Base-by-base conservation (phyloP, 1,140 invertebrate genomes). In the Euwallacea fornicatus region DNA sequence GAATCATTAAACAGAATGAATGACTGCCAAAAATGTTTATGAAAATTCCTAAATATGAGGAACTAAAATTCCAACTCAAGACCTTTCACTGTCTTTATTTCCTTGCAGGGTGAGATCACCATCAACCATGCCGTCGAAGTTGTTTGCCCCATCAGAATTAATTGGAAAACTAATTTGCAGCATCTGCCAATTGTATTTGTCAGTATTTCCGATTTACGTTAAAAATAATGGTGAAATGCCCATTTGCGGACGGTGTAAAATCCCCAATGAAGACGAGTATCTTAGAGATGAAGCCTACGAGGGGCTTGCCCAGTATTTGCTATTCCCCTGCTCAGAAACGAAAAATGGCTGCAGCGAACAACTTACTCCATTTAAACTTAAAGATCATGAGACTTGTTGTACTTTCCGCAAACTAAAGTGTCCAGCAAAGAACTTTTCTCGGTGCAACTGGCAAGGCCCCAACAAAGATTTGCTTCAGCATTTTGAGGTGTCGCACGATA, bases 401-500 rank as follows among this genome's bases (percentile, higher is more conserved):
- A 21, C 50, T 13, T 67, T 50, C 33, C 59, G 67, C 41, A 73
- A 69, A 33, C 68, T 69, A 9, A 59, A 64, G 0, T 77, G 76
- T 67, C 75, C 74, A 9, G 63, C 53, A 11, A 69, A 66, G 46
- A 59, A 47, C 66, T 73, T 53, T 63, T 47, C 73, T 41, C 42
- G 60, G n/a, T 73, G 74, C 50, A 46, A 64, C 10, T 78, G 76
- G 75, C 53, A 69, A 42, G 75, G 77, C 15, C 64, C 41, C 10
- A 54, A 56, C 13, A 47, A 65, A 16, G 75, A 77, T 13, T 41
- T 78, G 2, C 58, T 16, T 15, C 15, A 63, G 11, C 77, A 78
- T 69, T 78, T 73, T 67, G 56, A 71, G 55, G 53, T 59, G 0
- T 11, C 54, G 3, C 77, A 78, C 66, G 7, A 56, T 9, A 43